Evolutionary conservation across 2,888 invertebrate species (phyloP).

Genomic region (Acleris laterana): DNA sequence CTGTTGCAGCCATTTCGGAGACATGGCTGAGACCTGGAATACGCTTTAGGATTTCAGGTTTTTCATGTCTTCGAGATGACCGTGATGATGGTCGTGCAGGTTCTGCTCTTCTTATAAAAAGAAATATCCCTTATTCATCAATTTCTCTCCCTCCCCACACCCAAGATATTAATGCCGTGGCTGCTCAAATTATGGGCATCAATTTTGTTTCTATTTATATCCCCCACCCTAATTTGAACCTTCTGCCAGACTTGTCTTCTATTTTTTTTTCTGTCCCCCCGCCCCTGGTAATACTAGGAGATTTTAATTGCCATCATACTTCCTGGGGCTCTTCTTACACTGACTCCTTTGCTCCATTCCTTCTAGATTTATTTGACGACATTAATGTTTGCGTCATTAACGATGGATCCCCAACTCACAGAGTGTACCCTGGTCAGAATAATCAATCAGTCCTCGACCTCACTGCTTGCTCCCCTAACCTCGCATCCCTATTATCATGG

Average conservation of each 20-base stretch:
- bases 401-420: too few species aligned
- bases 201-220: not conserved
- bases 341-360: not conserved
- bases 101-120: too few species aligned
- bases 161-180: too few species aligned
- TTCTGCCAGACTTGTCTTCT: not conserved
- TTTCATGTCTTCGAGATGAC: slow-evolving; percentile 1
- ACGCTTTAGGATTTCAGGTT: slow-evolving; percentile 9
- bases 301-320: slow-evolving; percentile 3
- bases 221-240: not conserved
- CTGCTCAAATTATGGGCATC: not conserved
- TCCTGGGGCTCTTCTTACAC: slow-evolving; percentile 2
- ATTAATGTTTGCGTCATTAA: not conserved
- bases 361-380: not conserved
- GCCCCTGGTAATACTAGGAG: not conserved
- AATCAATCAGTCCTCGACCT: not conserved
- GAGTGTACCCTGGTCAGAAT: not conserved
- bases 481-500: not conserved
- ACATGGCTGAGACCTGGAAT: not conserved
- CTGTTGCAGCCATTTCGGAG: not conserved
- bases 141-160: too few species aligned
- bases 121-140: too few species aligned
- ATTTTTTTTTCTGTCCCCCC: not conserved
- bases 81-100: too few species aligned
- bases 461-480: not conserved